Evolutionary conservation across 2,797 vertebrate genomes (phyloP).

Genomic region (Poecilia velifera): DNA sequence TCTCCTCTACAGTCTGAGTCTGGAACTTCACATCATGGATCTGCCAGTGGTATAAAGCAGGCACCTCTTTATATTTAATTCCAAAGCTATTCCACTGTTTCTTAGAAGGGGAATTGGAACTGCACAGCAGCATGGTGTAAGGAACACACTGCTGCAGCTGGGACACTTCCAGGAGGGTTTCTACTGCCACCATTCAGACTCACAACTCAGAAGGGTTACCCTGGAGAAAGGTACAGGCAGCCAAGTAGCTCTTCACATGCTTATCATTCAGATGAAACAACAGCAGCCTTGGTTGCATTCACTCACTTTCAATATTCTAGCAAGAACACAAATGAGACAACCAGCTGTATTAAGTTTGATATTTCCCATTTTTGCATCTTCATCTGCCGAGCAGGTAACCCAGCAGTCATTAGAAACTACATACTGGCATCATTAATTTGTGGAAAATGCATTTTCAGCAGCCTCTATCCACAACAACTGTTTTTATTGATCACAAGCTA

Average conservation of each 20-base stretch:
- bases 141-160: conserved; percentile 11
- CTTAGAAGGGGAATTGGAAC: neutral
- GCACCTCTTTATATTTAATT: neutral
- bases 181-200: conserved; percentile 24
- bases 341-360: neutral
- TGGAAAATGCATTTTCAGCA: neutral
- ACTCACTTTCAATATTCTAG: neutral
- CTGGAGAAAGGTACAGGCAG: conserved; percentile 38
- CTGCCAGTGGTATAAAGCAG: conserved; percentile 68
- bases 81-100: neutral
- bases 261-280: conserved; percentile 38
- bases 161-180: conserved; percentile 6
- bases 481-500: neutral
- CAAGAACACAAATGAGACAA: neutral
- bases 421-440: neutral
- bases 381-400: neutral
- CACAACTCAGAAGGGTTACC: conserved; percentile 46
- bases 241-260: conserved; percentile 53
- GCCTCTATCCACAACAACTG: neutral
- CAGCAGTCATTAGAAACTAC: neutral
- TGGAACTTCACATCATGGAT: conserved; percentile 92
- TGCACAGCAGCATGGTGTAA: neutral
- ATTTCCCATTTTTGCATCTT: neutral
- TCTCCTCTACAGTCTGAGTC: conserved; percentile 86
- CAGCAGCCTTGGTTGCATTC: conserved; percentile 2